phyloP scores from a whole-genome alignment of 2,888 invertebrate genomes.

The Cyrtodaria siliqua region DNA sequence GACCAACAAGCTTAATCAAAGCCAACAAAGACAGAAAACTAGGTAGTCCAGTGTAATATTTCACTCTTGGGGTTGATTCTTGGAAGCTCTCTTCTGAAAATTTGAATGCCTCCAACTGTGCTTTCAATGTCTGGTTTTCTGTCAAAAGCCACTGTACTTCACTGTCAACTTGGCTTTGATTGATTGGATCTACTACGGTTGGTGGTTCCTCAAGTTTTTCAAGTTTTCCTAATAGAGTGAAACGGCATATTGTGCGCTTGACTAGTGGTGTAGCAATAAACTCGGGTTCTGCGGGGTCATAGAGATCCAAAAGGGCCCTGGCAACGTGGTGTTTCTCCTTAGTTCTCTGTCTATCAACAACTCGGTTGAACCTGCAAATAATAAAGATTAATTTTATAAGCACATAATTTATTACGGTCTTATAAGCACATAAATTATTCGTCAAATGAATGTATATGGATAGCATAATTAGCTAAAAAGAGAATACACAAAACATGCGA shows the following conservation, averaged over 20 bases:
- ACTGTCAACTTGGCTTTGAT: neutral
- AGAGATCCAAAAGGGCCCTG: neutral
- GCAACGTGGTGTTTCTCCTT: slow-evolving; percentile 3
- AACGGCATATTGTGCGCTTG: neutral
- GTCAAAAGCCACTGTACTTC: neutral
- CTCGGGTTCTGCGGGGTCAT: neutral
- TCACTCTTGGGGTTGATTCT: slow-evolving; percentile 6
- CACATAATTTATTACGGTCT: too few relatives aligned
- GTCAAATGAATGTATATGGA: too few relatives aligned
- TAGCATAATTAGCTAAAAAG: too few relatives aligned
- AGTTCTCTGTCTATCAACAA: too few relatives aligned
- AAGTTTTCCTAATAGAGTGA: neutral
- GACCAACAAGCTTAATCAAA: slow-evolving; percentile 1
- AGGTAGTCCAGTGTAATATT: slow-evolving; percentile 9
- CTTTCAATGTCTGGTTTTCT: neutral
- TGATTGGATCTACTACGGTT: too few relatives aligned
- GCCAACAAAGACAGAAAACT: neutral
- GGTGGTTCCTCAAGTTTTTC: neutral
- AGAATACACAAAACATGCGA: too few relatives aligned
- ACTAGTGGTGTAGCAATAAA: neutral
- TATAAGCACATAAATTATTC: too few relatives aligned
- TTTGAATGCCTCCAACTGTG: neutral
- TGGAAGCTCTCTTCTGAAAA: slow-evolving; percentile 10
- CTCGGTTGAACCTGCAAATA: too few relatives aligned
- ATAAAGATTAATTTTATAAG: too few relatives aligned